Evolutionary conservation across 2,888 invertebrate species (phyloP).

Genomic region (Calameuta filiformis): DNA sequence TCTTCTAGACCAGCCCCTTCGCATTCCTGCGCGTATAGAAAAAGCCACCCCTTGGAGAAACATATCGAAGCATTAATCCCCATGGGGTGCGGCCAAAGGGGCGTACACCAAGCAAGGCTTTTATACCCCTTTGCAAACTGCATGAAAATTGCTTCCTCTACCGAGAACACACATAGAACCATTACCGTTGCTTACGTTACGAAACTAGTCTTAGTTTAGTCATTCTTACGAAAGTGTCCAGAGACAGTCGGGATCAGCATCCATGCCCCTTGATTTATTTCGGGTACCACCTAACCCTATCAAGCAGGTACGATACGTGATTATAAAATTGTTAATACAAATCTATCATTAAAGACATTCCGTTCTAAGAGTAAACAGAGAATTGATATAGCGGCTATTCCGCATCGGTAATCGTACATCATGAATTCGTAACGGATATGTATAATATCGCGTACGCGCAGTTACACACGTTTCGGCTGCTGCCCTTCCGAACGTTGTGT

Average conservation of each 20-base stretch:
- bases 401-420: slow-evolving; percentile 42
- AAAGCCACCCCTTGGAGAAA: background rate
- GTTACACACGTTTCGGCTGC: background rate
- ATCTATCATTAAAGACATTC: no score
- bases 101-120: slow-evolving; percentile 33
- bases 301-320: background rate
- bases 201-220: background rate
- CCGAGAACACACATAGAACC: background rate
- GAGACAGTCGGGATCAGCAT: background rate
- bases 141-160: slow-evolving; percentile 4
- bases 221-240: background rate
- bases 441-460: slow-evolving; percentile 24
- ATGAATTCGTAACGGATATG: slow-evolving; percentile 40
- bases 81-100: slow-evolving; percentile 32
- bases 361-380: background rate
- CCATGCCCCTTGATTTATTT: background rate
- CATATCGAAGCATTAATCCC: slow-evolving; percentile 17
- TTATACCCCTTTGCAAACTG: slow-evolving; percentile 18
- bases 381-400: slow-evolving; percentile 53
- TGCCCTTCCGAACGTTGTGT: background rate
- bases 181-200: background rate
- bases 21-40: background rate
- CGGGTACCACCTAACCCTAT: background rate
- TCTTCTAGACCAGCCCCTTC: background rate
- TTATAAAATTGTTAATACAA: background rate